A percentile compares a stretch with the other conserved stretches of the same genome.
Conservation (phyloP, 2,888 invertebrate species). For the Apodemia zela region DNA sequence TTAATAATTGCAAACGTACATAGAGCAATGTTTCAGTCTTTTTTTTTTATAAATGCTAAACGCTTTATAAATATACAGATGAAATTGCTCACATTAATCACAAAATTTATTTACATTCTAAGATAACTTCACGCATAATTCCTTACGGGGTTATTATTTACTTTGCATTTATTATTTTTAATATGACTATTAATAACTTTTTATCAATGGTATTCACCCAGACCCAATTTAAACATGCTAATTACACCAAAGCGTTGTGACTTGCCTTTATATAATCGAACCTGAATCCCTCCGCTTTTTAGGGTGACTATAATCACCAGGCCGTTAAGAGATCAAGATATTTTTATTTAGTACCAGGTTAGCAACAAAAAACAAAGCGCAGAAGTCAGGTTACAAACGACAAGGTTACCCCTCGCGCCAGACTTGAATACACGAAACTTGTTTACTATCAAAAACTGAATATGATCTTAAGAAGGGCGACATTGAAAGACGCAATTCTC, state of each 20-base stretch:
- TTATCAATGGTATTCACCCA: neutral
- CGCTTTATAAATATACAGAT: too few species aligned
- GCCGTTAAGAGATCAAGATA: slow-evolving; percentile 6
- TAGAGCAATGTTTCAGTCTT: too few species aligned
- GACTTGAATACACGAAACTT: slow-evolving; percentile 52
- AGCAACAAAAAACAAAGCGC: slow-evolving; percentile 30
- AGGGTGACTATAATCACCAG: neutral
- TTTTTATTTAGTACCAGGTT: slow-evolving; percentile 23
- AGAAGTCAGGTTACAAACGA: slow-evolving; percentile 44
- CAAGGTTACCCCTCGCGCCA: slow-evolving; percentile 53
- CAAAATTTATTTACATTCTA: too few species aligned
- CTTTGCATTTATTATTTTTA: too few species aligned
- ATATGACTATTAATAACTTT: too few species aligned
- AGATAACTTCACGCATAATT: too few species aligned
- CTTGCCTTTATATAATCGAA: neutral
- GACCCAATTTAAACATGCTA: neutral
- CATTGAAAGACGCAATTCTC: slow-evolving; percentile 57
- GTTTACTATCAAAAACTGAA: slow-evolving; percentile 65
- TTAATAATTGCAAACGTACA: too few species aligned
- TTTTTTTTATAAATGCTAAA: too few species aligned
- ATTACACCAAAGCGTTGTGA: neutral
- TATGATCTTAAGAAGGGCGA: slow-evolving; percentile 65
- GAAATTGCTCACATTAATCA: too few species aligned
- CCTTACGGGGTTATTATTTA: too few species aligned
- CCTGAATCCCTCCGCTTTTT: neutral